Evolutionary conservation across 1,140 invertebrate genomes (phyloP), one percentile per base, ranked within the genome.

Genomic region (Drosophila baimaii): DNA sequence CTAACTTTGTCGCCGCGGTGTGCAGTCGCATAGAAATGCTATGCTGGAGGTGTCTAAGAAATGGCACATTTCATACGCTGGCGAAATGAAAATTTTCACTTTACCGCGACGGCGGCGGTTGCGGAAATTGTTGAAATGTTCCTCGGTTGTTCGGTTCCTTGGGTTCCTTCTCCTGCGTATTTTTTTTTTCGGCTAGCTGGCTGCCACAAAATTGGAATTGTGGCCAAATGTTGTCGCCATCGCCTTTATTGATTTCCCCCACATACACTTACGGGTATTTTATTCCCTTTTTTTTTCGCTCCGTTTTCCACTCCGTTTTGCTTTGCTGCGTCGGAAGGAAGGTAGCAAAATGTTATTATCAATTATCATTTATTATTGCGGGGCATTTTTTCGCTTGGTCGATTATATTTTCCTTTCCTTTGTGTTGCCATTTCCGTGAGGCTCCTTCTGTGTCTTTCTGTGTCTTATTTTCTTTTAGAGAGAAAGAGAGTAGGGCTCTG

Each of bases 291-390:
- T 54, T 68, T 76, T 68, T 54, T 62, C 52, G 35, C 61, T 23
- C 8, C 39, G 19, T 39, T 56, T 69, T 57, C 39, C 51, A n/a
- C 52, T 57, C 55, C 52, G 12, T 25, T 57, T 58, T 51, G 44
- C 29, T 63, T 62, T 35, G 46, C 47, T 51, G 49, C 41, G 33
- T 19, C 76, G 83, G 84, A 88, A 82, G 83, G 83, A 85, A 85
- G 78, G 77, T 88, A 88, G 64, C 71, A 79, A 77, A 88, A 88
- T 79, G 76, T 88, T 83, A 83, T 88, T 88, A 88, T 83, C 83
- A 88, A 88, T 88, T 89, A 88, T 88, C 83, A 79, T 88, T 88
- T 89, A 77, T 89, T 88, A 83, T 88, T 88, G 63, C 74, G 79
- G 63, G 43, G 25, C 44, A 35, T 61, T 65, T 81, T 78, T 75